Evolutionary conservation across 2,888 invertebrate species (phyloP), one percentile per base, ranked within the genome.

Genomic region (Bimastos eiseni): DNA sequence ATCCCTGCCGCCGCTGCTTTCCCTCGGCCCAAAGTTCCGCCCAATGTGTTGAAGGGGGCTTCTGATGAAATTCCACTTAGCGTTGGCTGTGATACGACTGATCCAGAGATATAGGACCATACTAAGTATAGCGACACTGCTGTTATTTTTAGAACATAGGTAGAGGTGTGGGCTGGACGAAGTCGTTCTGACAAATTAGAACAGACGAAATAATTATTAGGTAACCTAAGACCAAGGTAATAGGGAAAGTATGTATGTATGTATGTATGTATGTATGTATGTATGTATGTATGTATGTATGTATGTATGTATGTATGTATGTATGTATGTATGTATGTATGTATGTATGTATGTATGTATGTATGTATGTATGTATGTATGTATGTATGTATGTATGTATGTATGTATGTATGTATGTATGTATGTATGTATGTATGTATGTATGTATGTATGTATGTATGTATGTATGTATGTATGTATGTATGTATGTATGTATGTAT

Each of bases 281-380:
- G 90, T 90, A 83, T 89, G 55, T 90, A 83, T 89, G 89, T 90
- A 83, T 89, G 89, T 89, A 38, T 89, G 89, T 90, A 38, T 89
- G 70, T 90, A 83, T 89, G 89, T 89, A 83, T 89, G 70, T 90
- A 37, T 89, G 55, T 90, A 83, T 89, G 70, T 89, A 38, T 90
- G 89, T 89, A 83, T 90, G 55, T 55, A 83, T 90, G 90, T 89
- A 37, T 89, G 70, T 90, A 88, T 83, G 83, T 83, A 41, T 33
- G 83, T 83, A 83, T 83, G 33, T 83, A 83, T 83, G 33, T 83
- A 83, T 83, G 37, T 90, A 83, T 90, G 37, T 90, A 83, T 90
- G 37, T 90, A 83, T 90, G 37, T 90, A 83, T 90, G 37, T 90
- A 83, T 90, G 37, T 83, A 83, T 90, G 37, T 83, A 83, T 90